phyloP scores from a whole-genome alignment of 1,140 invertebrate species.

The Danaus plexippus region DNA sequence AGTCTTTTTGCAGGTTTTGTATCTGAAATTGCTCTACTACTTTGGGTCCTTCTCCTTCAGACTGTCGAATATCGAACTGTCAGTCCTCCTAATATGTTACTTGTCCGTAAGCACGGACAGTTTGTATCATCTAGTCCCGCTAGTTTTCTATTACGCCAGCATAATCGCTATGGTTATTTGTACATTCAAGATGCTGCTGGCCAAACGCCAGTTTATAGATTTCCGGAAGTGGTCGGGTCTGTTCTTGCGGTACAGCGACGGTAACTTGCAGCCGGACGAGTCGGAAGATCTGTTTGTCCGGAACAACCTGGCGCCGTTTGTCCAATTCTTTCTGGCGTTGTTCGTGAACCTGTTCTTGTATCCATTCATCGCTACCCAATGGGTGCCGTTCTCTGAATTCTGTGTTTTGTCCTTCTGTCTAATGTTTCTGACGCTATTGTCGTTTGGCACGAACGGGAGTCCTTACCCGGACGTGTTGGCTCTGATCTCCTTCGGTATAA shows the following conservation, averaged over 20 bases:
- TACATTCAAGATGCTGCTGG: conserved; percentile 85
- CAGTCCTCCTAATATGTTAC: conserved; percentile 79
- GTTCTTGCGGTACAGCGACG: conserved; percentile 79
- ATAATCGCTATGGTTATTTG: conserved; percentile 81
- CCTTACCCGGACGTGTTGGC: conserved; percentile 79
- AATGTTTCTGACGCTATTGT: conserved; percentile 81
- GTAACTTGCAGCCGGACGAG: conserved; percentile 80
- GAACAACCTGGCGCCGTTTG: conserved; percentile 85
- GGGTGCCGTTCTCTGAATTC: conserved; percentile 87
- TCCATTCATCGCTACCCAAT: conserved; percentile 81
- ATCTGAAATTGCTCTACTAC: conserved; percentile 77
- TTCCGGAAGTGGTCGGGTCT: conserved; percentile 85
- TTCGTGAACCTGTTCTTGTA: conserved; percentile 83
- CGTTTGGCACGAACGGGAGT: conserved; percentile 75
- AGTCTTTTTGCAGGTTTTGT: conserved; percentile 78
- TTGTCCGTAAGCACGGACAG: conserved; percentile 77
- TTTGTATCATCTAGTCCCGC: conserved; percentile 77
- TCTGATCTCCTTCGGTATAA: conserved; percentile 83
- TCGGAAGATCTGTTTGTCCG: conserved; percentile 86
- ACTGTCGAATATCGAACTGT: conserved; percentile 75
- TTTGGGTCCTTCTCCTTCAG: conserved; percentile 73
- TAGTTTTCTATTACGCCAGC: conserved; percentile 80
- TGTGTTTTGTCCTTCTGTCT: conserved; percentile 80
- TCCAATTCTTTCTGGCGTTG: conserved; percentile 83
- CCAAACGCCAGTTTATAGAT: conserved; percentile 80